Conservation (phyloP, 1,140 invertebrate genomes). For the Medauroidea extradentata region DNA sequence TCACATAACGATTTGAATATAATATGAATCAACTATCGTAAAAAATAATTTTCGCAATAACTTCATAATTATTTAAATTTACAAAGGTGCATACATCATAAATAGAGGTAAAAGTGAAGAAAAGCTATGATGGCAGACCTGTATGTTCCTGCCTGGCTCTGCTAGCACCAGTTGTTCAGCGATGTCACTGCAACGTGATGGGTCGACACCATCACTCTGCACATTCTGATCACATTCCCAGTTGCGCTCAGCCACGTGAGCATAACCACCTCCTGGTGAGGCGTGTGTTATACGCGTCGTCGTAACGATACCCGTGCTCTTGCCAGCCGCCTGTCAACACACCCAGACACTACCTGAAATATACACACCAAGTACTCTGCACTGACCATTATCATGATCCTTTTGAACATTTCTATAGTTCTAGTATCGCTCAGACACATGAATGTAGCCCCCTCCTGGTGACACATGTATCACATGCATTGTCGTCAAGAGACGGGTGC, state of each 20-base stretch:
- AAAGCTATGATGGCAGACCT: neutral
- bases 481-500: constrained; percentile 59
- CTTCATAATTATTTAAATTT: too few species aligned
- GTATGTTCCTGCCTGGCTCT: constrained; percentile 44
- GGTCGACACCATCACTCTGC: constrained; percentile 16
- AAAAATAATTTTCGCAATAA: too few species aligned
- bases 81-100: too few species aligned
- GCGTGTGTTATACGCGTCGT: neutral
- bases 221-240: constrained; percentile 60
- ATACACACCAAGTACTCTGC: neutral
- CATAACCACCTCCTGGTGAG: constrained; percentile 56
- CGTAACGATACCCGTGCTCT: neutral
- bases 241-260: constrained; percentile 57
- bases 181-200: constrained; percentile 43
- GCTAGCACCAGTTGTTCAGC: constrained; percentile 55
- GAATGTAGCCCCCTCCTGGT: constrained; percentile 67
- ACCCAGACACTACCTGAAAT: neutral
- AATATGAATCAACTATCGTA: too few species aligned
- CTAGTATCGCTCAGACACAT: constrained; percentile 61
- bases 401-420: too few species aligned
- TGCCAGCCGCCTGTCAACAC: constrained; percentile 4
- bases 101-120: too few species aligned
- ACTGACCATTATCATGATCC: too few species aligned
- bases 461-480: constrained; percentile 75
- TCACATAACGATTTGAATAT: too few species aligned